Evolutionary conservation across 2,888 invertebrate genomes (phyloP).

Genomic region (Omphaloscelis lunosa): DNA sequence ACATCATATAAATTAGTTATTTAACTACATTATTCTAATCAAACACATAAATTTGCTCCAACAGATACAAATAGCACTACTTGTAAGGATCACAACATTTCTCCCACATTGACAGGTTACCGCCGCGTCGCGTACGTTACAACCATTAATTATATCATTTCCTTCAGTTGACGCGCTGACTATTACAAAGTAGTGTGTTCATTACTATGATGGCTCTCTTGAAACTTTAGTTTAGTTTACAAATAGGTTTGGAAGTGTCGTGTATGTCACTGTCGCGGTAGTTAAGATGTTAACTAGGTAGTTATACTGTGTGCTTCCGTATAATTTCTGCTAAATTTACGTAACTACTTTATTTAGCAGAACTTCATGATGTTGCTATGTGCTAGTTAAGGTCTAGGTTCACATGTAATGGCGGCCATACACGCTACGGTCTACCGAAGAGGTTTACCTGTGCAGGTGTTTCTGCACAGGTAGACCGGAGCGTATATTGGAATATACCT

Average conservation of each 20-base stretch:
- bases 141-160: conserved; percentile 54
- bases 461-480: too few relatives aligned
- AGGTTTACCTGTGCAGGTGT: too few relatives aligned
- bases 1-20: too few relatives aligned
- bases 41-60: background rate
- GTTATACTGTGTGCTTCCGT: background rate
- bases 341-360: background rate
- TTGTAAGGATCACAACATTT: conserved; percentile 19
- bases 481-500: too few relatives aligned
- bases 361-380: too few relatives aligned
- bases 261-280: conserved; percentile 39
- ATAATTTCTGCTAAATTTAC: background rate
- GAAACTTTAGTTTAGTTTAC: conserved; percentile 37
- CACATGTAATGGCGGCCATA: too few relatives aligned
- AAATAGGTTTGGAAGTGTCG: conserved; percentile 42
- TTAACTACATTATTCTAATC: too few relatives aligned
- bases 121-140: conserved; percentile 6
- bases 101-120: conserved; percentile 31
- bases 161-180: conserved; percentile 35
- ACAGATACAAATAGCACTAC: conserved; percentile 6
- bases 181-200: conserved; percentile 47
- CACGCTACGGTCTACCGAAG: too few relatives aligned
- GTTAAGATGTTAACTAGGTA: conserved; percentile 11
- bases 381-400: too few relatives aligned
- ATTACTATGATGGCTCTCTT: conserved; percentile 43